Conservation (phyloP, 2,113 vertebrate species). For the Bambusicola thoracicus region DNA sequence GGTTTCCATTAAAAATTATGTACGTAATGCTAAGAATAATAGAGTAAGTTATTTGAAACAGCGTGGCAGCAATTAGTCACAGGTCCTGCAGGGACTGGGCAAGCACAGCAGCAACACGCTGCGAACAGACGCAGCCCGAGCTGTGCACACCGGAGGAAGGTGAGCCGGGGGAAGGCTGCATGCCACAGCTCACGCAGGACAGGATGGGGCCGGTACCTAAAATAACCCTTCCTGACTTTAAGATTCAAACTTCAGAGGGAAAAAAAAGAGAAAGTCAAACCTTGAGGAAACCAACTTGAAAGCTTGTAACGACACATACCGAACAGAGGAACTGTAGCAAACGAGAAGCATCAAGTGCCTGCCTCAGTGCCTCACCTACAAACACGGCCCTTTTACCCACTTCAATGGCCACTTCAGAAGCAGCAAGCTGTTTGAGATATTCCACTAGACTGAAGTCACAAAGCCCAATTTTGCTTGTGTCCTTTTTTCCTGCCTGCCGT, state of each 20-base stretch:
- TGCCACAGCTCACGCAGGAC: neutral
- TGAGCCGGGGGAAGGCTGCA: accelerated
- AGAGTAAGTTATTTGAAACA: neutral
- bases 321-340: conserved; percentile 21
- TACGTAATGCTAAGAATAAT: conserved; percentile 15
- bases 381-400: neutral
- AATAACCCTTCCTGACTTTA: neutral
- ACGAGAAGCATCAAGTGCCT: conserved; percentile 6
- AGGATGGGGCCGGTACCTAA: neutral
- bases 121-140: neutral
- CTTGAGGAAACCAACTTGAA: conserved; percentile 22
- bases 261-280: neutral
- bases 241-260: neutral
- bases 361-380: conserved; percentile 17
- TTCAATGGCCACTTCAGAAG: neutral
- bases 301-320: neutral
- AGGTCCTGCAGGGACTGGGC: neutral
- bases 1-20: neutral
- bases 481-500: neutral
- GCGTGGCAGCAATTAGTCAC: neutral
- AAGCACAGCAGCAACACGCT: neutral
- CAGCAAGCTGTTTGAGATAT: conserved; percentile 21
- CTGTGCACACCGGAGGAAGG: neutral
- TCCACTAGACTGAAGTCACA: neutral
- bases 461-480: neutral